Conservation (phyloP, 1,140 invertebrate genomes). For the Lepidurus arcticus region DNA sequence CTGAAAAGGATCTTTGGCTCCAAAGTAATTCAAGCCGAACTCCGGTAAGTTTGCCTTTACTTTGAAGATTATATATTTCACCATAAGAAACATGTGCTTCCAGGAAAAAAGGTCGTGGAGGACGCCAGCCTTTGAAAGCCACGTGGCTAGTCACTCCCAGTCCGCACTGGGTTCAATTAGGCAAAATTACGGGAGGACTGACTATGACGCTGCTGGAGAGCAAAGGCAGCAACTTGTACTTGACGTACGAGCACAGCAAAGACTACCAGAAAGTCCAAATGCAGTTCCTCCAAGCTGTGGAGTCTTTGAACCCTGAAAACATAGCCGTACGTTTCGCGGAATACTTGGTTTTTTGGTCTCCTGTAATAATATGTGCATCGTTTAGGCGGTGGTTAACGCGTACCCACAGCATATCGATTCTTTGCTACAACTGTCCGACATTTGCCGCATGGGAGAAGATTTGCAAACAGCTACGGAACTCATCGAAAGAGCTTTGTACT, state of each 20-base stretch:
- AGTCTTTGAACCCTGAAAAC: conserved; percentile 72
- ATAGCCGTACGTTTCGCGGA: conserved; percentile 57
- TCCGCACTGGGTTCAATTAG: conserved; percentile 60
- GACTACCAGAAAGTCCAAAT: conserved; percentile 69
- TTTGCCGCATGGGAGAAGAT: conserved; percentile 74
- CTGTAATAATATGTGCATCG: not conserved
- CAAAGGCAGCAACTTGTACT: conserved; percentile 55
- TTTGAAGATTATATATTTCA: too few species aligned
- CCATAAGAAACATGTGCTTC: conserved; percentile 23
- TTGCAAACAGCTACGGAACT: conserved; percentile 69
- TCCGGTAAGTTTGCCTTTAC: conserved; percentile 46
- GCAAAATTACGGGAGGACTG: conserved; percentile 56
- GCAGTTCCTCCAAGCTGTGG: conserved; percentile 68
- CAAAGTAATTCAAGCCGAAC: conserved; percentile 63
- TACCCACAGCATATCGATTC: conserved; percentile 77
- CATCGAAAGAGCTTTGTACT: conserved; percentile 68
- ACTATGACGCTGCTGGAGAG: conserved; percentile 62
- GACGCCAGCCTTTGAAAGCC: conserved; percentile 53
- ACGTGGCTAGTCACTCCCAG: conserved; percentile 61
- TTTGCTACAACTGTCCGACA: conserved; percentile 76
- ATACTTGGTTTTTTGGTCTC: too few species aligned
- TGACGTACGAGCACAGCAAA: conserved; percentile 70
- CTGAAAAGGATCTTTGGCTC: conserved; percentile 77
- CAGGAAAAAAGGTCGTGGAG: conserved; percentile 54
- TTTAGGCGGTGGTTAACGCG: conserved; percentile 62